Evolutionary conservation across 2,797 vertebrate genomes (phyloP).

Genomic region (Clarias platycephalus): DNA sequence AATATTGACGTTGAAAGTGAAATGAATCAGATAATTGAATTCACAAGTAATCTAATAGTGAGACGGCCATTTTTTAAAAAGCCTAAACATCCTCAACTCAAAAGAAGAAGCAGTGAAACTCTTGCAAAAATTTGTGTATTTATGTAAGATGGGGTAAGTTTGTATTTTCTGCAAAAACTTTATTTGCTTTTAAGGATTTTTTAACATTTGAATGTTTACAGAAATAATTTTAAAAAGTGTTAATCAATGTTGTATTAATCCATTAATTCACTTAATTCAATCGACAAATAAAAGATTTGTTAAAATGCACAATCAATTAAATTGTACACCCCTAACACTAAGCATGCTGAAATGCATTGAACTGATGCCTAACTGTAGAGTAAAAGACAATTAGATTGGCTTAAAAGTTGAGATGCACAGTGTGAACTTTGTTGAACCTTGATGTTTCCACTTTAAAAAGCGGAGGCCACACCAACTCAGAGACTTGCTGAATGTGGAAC

Average conservation of each 20-base stretch:
- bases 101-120: too few species aligned
- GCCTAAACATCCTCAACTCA: neutral
- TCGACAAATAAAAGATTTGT: too few species aligned
- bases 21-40: neutral
- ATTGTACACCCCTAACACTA: too few species aligned
- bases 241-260: too few species aligned
- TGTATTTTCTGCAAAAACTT: too few species aligned
- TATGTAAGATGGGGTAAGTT: too few species aligned
- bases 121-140: too few species aligned
- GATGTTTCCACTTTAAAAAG: conserved; percentile 57
- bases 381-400: neutral
- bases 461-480: conserved; percentile 49
- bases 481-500: conserved; percentile 40
- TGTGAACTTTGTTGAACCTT: conserved; percentile 30
- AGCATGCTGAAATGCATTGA: neutral
- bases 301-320: too few species aligned
- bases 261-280: too few species aligned
- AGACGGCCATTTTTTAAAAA: neutral
- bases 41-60: neutral
- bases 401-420: conserved; percentile 22
- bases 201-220: too few species aligned
- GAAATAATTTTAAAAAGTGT: too few species aligned
- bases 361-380: neutral
- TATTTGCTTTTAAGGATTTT: too few species aligned
- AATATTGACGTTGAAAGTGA: neutral